Percentiles rank a stretch among this genome's conserved stretches.
Evolutionary conservation across 2,113 vertebrate genomes (phyloP).

Genomic region (Chionomys nivalis): DNA sequence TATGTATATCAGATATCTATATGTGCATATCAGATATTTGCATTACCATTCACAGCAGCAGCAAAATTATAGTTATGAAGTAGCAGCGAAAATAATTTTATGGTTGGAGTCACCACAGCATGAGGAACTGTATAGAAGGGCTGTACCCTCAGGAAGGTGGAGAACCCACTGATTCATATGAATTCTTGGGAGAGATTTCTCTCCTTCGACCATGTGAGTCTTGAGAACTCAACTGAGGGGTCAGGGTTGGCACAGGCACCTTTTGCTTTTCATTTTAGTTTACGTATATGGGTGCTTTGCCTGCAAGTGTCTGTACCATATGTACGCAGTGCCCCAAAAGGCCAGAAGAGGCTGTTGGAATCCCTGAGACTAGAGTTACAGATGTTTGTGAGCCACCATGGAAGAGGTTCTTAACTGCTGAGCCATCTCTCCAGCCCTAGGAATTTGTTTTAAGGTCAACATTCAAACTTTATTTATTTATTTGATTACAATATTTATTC

Average conservation of each 20-base stretch:
- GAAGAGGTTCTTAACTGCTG: background rate
- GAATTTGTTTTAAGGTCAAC: constrained; percentile 23
- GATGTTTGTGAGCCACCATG: too few species aligned
- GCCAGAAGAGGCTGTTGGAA: background rate
- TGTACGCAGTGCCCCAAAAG: background rate
- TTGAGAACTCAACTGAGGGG: background rate
- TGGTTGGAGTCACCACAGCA: background rate
- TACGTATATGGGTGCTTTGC: background rate
- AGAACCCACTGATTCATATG: background rate
- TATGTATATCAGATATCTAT: background rate
- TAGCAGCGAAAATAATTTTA: background rate
- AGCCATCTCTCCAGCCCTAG: background rate
- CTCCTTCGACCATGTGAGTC: background rate
- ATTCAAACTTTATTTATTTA: constrained; percentile 1
- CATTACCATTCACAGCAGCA: background rate
- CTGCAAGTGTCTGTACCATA: background rate
- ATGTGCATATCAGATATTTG: background rate
- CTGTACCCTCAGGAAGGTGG: background rate
- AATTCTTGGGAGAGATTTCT: background rate
- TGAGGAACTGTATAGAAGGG: background rate
- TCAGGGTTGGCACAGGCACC: background rate
- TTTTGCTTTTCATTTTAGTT: background rate
- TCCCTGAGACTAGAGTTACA: background rate
- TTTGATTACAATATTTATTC: background rate
- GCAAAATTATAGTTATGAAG: background rate